A percentile compares a stretch with the other conserved stretches of the same genome.
Evolutionary conservation across 2,797 vertebrate species (phyloP).

Genomic region (Prionace glauca): DNA sequence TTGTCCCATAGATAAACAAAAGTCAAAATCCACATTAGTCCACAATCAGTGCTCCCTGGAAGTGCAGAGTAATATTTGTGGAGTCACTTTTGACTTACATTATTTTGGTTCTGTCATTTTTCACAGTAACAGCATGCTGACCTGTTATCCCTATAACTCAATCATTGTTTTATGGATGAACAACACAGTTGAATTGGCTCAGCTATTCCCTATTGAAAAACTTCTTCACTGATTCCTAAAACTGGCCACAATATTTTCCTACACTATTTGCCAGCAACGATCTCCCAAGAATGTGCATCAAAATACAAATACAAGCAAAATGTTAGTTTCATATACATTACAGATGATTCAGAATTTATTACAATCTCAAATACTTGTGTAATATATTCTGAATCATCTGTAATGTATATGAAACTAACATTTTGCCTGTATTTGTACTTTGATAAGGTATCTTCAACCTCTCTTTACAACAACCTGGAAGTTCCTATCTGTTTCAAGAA

Average conservation of each 20-base stretch:
- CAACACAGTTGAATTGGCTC: neutral
- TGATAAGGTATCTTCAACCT: no score
- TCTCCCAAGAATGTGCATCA: neutral
- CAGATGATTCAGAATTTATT: neutral
- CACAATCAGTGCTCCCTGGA: neutral
- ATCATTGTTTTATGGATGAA: neutral
- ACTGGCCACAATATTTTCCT: neutral
- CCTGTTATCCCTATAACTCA: neutral
- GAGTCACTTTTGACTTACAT: neutral
- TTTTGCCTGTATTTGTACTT: no score
- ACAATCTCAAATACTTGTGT: neutral
- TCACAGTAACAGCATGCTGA: neutral
- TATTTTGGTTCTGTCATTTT: neutral
- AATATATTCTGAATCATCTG: no score
- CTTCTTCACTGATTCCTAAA: neutral
- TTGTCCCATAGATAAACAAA: neutral
- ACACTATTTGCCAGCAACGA: neutral
- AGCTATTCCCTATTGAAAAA: no score
- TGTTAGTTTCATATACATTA: neutral
- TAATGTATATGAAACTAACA: no score
- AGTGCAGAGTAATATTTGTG: neutral
- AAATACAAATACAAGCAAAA: neutral
- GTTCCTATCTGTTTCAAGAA: no score
- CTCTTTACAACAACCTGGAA: no score
- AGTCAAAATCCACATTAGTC: neutral